Base-by-base conservation (phyloP, 2,888 invertebrate genomes). In the Atherix ibis region DNA sequence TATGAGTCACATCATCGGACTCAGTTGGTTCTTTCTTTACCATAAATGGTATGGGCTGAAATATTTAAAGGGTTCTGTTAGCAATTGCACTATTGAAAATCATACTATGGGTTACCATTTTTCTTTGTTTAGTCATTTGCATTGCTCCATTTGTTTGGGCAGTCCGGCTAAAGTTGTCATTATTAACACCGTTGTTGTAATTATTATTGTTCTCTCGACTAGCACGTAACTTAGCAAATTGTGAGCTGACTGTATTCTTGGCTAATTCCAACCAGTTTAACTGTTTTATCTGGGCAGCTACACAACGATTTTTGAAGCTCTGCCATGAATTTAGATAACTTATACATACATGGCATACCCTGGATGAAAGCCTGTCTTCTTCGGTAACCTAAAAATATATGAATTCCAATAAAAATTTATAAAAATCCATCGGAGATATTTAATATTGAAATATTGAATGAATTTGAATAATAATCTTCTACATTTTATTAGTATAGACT, bases 301-400 rank as follows among this genome's bases (percentile, higher is more conserved):
- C 40, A 43, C 61, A 61, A 24, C 61, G 60, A 49, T 62, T 62
- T 37, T 61, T 62, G 45, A 62, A 62, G 41, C 61, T 61, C 47
- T 62, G 62, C 62, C 62, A 62, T 27, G 61, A 61, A 44, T 62
- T 62, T 42, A 62, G 44, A 42, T 56, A 62, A 41, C 62, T 62
- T 38, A 62, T 59, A 44, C 62, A 62, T 38, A 56, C 54, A 38
- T 62, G 62, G 38, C 62, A 62, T 37, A 62, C 54, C 19, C 54
- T 45, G 39, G 54, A 39, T 29, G 62, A 62, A n/a, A 62, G 44
- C 10, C 53, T 52, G 45, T 62, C 62, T 40, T 46, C 44, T 31
- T 51, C 41, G 14, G 52, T 50, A 36, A 62, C 53, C 62, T 62
- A 41, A 13, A 50, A 47, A 15, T 5, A 32, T 18, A 31, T 22